Conservation (phyloP, 2,113 vertebrate species). For the Pachypanchax playfairii region DNA sequence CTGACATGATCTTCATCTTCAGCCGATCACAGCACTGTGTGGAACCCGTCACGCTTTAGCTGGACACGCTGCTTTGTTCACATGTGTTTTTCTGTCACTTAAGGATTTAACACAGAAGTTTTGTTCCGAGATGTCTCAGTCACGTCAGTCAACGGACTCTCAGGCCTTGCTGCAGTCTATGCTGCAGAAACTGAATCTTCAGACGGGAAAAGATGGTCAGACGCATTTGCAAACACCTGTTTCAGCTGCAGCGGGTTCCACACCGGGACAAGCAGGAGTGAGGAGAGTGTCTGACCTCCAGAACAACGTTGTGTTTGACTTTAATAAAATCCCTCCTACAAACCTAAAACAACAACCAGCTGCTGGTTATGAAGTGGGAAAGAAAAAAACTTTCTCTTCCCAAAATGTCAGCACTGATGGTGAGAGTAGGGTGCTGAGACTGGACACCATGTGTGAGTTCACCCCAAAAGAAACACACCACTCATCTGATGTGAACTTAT, state of each 20-base stretch:
- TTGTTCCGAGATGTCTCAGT: conserved; percentile 72
- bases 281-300: conserved; percentile 8
- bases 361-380: conserved; percentile 4
- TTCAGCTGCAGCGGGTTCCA: not conserved
- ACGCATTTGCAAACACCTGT: conserved; percentile 7
- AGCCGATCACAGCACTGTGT: not conserved
- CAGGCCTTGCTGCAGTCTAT: conserved; percentile 79
- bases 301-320: conserved; percentile 3
- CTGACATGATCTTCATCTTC: not conserved
- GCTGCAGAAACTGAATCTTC: conserved; percentile 78
- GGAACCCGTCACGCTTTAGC: not conserved
- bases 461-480: conserved; percentile 25
- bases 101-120: conserved; percentile 22
- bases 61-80: not conserved
- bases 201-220: conserved; percentile 53
- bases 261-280: conserved; percentile 6
- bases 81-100: conserved; percentile 13
- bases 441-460: conserved; percentile 7
- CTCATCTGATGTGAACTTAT: conserved; percentile 21
- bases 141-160: conserved; percentile 54
- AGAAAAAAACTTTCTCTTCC: conserved; percentile 18
- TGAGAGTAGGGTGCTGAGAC: conserved; percentile 20
- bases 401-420: conserved; percentile 36
- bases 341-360: conserved; percentile 1
- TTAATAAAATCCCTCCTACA: conserved; percentile 24